phyloP scores from a whole-genome alignment of 2,797 vertebrate genomes.

The Paedocypris micromegethes region DNA sequence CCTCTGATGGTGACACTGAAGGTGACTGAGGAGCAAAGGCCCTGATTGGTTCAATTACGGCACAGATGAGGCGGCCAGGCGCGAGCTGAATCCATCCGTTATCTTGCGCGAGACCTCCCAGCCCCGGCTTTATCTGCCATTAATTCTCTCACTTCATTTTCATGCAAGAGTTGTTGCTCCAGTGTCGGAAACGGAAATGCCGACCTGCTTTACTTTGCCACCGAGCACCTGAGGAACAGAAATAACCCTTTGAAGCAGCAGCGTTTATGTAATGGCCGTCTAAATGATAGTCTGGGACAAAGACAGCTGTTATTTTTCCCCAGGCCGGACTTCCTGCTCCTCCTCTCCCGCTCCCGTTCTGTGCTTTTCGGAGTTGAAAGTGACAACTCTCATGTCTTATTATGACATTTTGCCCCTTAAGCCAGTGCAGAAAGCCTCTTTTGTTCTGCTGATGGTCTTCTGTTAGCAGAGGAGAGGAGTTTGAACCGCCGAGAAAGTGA shows the following conservation, averaged over 20 bases:
- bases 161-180: not conserved
- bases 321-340: conserved; percentile 35
- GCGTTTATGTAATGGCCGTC: conserved; percentile 41
- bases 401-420: conserved; percentile 39
- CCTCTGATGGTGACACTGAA: conserved; percentile 25
- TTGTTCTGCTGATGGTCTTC: conserved; percentile 4
- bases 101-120: conserved; percentile 13
- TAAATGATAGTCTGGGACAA: conserved; percentile 41
- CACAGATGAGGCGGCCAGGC: conserved; percentile 29
- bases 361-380: conserved; percentile 12
- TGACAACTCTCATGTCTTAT: conserved; percentile 38
- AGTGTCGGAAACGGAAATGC: not conserved
- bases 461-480: not conserved
- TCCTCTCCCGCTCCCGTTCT: conserved; percentile 12
- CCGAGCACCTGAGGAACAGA: conserved; percentile 20
- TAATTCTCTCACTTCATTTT: conserved; percentile 6
- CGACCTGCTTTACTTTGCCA: not conserved
- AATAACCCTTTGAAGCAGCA: conserved; percentile 18
- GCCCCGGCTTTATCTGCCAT: conserved; percentile 8
- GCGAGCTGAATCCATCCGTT: conserved; percentile 6
- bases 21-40: conserved; percentile 32
- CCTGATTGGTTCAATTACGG: conserved; percentile 34
- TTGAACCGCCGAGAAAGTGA: no score
- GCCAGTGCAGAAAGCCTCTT: conserved; percentile 36
- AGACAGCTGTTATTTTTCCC: conserved; percentile 46